Conservation (phyloP, 2,888 invertebrate genomes). For the Diachrysia chrysitis region DNA sequence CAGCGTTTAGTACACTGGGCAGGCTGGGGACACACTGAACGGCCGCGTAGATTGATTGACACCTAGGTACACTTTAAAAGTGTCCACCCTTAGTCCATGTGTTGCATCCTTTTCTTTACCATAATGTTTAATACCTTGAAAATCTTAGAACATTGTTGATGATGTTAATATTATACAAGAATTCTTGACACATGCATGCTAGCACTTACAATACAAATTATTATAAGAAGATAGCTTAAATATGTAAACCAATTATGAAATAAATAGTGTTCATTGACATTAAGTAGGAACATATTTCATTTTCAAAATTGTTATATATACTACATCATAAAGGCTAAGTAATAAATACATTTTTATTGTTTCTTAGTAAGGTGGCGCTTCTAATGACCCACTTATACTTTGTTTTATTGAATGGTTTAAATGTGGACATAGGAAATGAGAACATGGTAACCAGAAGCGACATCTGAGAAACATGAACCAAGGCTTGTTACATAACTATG, state of each 20-base stretch:
- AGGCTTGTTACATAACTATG: conserved; percentile 32
- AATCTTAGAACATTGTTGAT: conserved; percentile 84
- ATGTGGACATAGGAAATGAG: not conserved
- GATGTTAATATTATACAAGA: conserved; percentile 73
- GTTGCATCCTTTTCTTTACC: conserved; percentile 90
- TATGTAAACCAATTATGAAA: conserved; percentile 40
- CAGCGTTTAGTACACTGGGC: conserved; percentile 92
- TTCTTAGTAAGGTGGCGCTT: not conserved
- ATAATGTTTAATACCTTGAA: conserved; percentile 86
- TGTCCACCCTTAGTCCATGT: conserved; percentile 77
- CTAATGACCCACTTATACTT: not conserved
- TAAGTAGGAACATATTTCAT: conserved; percentile 10
- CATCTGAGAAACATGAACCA: conserved; percentile 10
- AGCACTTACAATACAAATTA: conserved; percentile 49
- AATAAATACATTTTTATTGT: not conserved
- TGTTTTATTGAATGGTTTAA: not conserved
- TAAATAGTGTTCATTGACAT: conserved; percentile 11
- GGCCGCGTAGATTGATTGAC: conserved; percentile 88
- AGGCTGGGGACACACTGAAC: conserved; percentile 89
- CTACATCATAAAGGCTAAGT: not conserved
- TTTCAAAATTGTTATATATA: conserved; percentile 42
- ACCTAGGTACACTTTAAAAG: conserved; percentile 86
- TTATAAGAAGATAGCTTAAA: conserved; percentile 29
- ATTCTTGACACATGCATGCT: conserved; percentile 72
- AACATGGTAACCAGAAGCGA: not conserved